phyloP scores from a whole-genome alignment of 2,888 invertebrate genomes.

The Xestobium rufovillosum region DNA sequence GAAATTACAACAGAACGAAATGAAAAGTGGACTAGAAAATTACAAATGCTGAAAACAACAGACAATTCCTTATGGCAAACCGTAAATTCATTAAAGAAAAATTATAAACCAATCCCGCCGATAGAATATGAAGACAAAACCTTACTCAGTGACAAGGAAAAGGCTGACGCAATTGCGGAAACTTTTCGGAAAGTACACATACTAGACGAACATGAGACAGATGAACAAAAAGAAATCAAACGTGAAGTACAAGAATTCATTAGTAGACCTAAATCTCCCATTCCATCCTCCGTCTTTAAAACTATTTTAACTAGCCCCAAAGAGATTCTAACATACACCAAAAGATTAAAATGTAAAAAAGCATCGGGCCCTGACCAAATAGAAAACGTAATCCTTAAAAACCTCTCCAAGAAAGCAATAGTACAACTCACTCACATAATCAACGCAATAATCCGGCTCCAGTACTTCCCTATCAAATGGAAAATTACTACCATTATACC shows the following conservation, averaged over 20 bases:
- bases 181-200: too few species aligned
- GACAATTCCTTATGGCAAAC: constrained; percentile 5
- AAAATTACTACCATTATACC: constrained; percentile 5
- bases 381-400: constrained; percentile 3
- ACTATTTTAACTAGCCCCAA: too few species aligned
- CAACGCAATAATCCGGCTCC: too few species aligned
- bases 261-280: background rate
- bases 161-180: constrained; percentile 4
- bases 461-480: constrained; percentile 3
- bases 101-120: background rate
- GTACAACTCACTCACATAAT: constrained; percentile 5
- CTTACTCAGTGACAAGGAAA: constrained; percentile 2
- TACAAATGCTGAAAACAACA: background rate
- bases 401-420: background rate
- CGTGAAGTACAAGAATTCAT: background rate
- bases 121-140: background rate
- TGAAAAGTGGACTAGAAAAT: constrained; percentile 7
- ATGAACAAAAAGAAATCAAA: too few species aligned
- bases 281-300: too few species aligned
- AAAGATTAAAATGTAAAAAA: constrained; percentile 4
- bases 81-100: constrained; percentile 2
- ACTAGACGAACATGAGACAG: too few species aligned
- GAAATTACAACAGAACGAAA: background rate
- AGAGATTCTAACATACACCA: too few species aligned
- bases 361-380: constrained; percentile 4